Base-by-base conservation (phyloP, 2,888 invertebrate species). In the Caenorhabditis auriculariae region DNA sequence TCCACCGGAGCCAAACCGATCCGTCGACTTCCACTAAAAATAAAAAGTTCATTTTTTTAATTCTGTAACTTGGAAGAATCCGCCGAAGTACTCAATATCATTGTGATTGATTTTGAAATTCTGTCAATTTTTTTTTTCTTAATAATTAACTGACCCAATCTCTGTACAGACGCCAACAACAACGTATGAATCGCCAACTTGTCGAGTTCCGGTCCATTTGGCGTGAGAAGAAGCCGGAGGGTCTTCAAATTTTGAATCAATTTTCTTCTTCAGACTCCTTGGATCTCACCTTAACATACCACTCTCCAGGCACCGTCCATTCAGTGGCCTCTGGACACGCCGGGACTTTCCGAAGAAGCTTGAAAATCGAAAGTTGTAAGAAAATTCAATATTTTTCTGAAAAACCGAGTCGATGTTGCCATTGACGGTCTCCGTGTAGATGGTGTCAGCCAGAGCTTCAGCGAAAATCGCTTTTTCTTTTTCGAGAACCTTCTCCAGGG, bases 1-100 rank as follows among this genome's bases (percentile, higher is more conserved):
- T 64, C 66, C 71, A 73, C 35, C 70, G 45, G 23, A 76, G 53
- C 74, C 77, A 77, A 7, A 76, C 60, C 0, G 72, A 60, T 24
- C 74, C 77, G 39, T 77, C 74, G 12, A 69, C 65, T 38, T 71
- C 69, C 7, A 76, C 77, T 60, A 38, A 47, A 56, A 39, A 28
- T 32, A n/a, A 44, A 32, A 27, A 26, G 24, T 41, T 24, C 1
- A 17, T 43, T 12, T 29, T 17, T 50, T 42, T 1, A 37, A 2
- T 9, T 17, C 7, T 21, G 21, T 26, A 35, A 38, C 12, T 49
- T 44, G 17, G 28, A 23, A 24, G 6, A 41, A 41, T 17, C 15
- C 41, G 17, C 15, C 19, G 41, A 41, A 12, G 17, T 19, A 12
- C 41, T 41, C 17, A n/a, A n/a, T n/a, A n/a, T n/a, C n/a, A n/a